Evolutionary conservation across 2,888 invertebrate species (phyloP).

Genomic region (Drosophila aldrichi): DNA sequence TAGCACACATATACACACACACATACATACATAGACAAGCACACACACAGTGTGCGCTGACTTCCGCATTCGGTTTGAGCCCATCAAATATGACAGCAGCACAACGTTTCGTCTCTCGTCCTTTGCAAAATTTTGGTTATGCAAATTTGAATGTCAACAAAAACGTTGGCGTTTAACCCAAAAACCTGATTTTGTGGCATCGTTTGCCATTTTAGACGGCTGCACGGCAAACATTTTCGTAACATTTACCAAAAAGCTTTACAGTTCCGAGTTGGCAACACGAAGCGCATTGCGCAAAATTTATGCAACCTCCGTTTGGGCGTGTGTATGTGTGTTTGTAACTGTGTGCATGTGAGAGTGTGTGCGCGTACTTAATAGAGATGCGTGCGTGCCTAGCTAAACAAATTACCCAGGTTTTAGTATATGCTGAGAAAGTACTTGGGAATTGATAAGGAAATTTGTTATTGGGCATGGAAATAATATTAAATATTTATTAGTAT

Average conservation of each 20-base stretch:
- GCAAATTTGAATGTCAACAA: slow-evolving; percentile 81
- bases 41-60: slow-evolving; percentile 19
- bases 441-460: not conserved
- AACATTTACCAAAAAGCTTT: slow-evolving; percentile 63
- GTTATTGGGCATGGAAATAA: not conserved
- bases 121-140: slow-evolving; percentile 64
- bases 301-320: slow-evolving; percentile 44
- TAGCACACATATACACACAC: slow-evolving; percentile 39
- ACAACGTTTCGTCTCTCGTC: slow-evolving; percentile 25
- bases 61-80: slow-evolving; percentile 72
- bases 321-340: slow-evolving; percentile 1
- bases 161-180: slow-evolving; percentile 79
- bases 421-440: not conserved
- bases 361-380: slow-evolving; percentile 39
- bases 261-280: slow-evolving; percentile 52
- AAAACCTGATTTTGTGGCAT: slow-evolving; percentile 75
- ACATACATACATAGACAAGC: not conserved
- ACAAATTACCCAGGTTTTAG: slow-evolving; percentile 3
- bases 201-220: slow-evolving; percentile 61
- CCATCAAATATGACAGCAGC: slow-evolving; percentile 78
- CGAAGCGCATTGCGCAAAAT: slow-evolving; percentile 59
- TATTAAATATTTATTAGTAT: not conserved
- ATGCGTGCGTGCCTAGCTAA: slow-evolving; percentile 49
- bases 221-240: slow-evolving; percentile 51
- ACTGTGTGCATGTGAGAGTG: slow-evolving; percentile 4